These are phyloP conservation scores for Icerya purchasi DNA, from an alignment of 2,888 invertebrate species.

Conservation along the genomic window DNA sequence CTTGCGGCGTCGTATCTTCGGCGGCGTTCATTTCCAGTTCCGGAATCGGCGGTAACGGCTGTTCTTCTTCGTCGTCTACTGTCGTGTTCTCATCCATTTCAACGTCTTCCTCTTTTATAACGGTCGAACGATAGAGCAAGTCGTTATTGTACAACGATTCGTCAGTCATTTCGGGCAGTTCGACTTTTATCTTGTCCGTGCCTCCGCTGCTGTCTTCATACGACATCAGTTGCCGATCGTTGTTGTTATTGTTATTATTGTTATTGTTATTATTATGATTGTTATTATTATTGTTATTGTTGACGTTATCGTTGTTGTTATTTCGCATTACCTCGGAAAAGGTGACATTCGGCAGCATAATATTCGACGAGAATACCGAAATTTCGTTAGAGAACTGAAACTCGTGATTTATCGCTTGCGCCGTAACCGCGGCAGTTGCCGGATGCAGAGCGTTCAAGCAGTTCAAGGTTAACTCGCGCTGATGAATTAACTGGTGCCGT, in stretches of 20 bases:
- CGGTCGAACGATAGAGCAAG: too few species aligned
- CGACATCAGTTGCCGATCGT: too few species aligned
- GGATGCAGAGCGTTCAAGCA: neutral
- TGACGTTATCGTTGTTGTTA: neutral
- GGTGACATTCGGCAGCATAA: conserved; percentile 15
- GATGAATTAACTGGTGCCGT: conserved; percentile 19
- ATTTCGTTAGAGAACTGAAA: conserved; percentile 7
- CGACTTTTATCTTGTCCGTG: too few species aligned
- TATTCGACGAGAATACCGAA: conserved; percentile 11
- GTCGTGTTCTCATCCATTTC: conserved; percentile 11
- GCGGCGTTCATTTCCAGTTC: conserved; percentile 13
- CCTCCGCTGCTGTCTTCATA: too few species aligned
- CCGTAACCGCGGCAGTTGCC: too few species aligned
- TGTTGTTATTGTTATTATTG: neutral
- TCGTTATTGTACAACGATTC: too few species aligned
- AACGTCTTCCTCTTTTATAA: conserved; percentile 8
- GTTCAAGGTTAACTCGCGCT: conserved; percentile 12
- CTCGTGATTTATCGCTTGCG: conserved; percentile 1
- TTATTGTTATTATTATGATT: neutral
- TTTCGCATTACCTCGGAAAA: conserved; percentile 10
- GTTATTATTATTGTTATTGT: neutral
- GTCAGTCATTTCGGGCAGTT: too few species aligned
- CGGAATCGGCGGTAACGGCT: conserved; percentile 13
- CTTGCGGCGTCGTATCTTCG: conserved; percentile 1
- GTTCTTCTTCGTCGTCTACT: conserved; percentile 10